Percentiles rank a stretch among this genome's conserved stretches.
phyloP scores from a whole-genome alignment of 2,113 vertebrate species.

The Pollimyrus isidori region DNA sequence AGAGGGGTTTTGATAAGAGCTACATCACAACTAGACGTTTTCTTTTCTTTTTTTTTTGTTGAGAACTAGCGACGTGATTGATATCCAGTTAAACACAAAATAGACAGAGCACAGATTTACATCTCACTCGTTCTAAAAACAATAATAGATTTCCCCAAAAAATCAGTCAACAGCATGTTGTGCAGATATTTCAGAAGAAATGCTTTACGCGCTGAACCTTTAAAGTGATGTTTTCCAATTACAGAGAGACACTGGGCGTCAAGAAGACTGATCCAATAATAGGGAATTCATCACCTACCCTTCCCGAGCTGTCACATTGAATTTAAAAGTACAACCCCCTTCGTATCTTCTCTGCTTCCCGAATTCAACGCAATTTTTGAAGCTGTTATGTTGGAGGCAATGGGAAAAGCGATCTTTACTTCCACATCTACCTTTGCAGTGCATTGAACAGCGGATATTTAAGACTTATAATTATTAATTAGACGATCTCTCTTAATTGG shows the following conservation, averaged over 20 bases:
- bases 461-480: conserved; percentile 42
- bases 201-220: conserved; percentile 72
- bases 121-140: conserved; percentile 50
- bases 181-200: conserved; percentile 67
- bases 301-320: conserved; percentile 86
- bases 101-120: conserved; percentile 26
- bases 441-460: conserved; percentile 28
- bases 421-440: conserved; percentile 19
- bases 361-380: conserved; percentile 39
- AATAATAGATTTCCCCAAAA: conserved; percentile 71
- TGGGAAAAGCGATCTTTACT: conserved; percentile 25
- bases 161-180: conserved; percentile 70
- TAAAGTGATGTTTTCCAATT: conserved; percentile 85
- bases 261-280: conserved; percentile 88
- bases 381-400: conserved; percentile 33
- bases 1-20: conserved; percentile 49
- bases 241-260: conserved; percentile 78
- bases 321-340: conserved; percentile 86
- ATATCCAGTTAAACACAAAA: conserved; percentile 51
- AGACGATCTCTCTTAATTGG: conserved; percentile 27
- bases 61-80: conserved; percentile 40
- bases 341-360: conserved; percentile 60
- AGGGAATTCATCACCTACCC: conserved; percentile 76
- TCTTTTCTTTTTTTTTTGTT: conserved; percentile 12
- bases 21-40: conserved; percentile 40